A percentile compares a stretch with the other conserved stretches of the same genome.
Evolutionary conservation across 2,888 invertebrate genomes (phyloP).

Genomic region (Callinectes sapidus): DNA sequence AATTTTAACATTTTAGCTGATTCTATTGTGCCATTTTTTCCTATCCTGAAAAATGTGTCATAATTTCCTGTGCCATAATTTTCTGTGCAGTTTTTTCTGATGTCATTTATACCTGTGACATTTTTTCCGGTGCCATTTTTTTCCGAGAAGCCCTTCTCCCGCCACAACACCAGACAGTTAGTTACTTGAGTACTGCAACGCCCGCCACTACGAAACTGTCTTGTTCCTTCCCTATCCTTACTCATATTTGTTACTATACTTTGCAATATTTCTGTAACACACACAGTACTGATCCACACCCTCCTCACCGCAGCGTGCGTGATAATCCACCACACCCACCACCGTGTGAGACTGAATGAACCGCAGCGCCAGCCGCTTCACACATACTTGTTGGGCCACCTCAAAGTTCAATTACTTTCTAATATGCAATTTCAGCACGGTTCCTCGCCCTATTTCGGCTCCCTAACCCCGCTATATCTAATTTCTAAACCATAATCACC

Average conservation of each 20-base stretch:
- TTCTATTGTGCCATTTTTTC: too few relatives aligned
- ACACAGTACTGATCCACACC: not conserved
- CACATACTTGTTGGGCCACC: slow-evolving; percentile 1
- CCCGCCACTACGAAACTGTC: not conserved
- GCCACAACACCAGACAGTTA: too few relatives aligned
- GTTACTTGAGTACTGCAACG: not conserved
- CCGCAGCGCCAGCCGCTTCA: not conserved
- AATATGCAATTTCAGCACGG: not conserved
- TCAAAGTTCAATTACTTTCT: slow-evolving; percentile 22
- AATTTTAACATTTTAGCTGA: too few relatives aligned
- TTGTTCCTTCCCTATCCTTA: too few relatives aligned
- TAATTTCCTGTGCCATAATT: too few relatives aligned
- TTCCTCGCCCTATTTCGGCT: not conserved
- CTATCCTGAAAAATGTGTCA: too few relatives aligned
- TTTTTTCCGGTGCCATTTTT: too few relatives aligned
- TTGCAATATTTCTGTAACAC: not conserved
- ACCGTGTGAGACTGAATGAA: not conserved
- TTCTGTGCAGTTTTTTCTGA: too few relatives aligned
- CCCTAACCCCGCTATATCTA: slow-evolving; percentile 3
- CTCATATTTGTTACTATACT: not conserved
- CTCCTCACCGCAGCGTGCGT: not conserved
- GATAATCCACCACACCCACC: not conserved
- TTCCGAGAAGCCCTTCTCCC: too few relatives aligned
- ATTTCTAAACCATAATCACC: slow-evolving; percentile 20
- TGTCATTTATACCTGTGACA: too few relatives aligned